Evolutionary conservation across 2,113 vertebrate genomes (phyloP), one percentile per base, ranked within the genome.

Genomic region (Muscicapa adusta): DNA sequence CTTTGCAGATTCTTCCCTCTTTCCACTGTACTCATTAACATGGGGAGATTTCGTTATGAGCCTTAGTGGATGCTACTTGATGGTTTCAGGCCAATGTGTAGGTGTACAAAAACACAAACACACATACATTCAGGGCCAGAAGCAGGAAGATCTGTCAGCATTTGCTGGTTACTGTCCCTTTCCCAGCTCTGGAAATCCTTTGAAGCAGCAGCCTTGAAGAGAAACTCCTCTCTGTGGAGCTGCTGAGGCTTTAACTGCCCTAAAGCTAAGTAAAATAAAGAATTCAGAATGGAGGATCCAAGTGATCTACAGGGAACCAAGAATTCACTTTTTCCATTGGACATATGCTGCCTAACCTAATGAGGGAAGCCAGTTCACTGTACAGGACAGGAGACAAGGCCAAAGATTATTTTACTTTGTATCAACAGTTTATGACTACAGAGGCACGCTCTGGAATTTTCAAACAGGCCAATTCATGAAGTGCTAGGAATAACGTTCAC

Each of bases 151-250:
- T 96, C 94, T 95, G 80, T 96, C 92, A 95, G 93, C 62, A 77
- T 94, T 92, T 91, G 73, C 88, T 86, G 90, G 89, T 94, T 88
- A 93, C 82, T 96, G 86, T 96, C 91, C 93, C 93, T 89, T 95
- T 95, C 93, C 74, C 54, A 89, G 82, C 83, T 92, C 70, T 92
- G 66, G 89, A 96, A 97, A 96, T 79, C 95, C 82, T 97, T 96
- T 96, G 93, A 97, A 97, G 94, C 73, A 93, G 94, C 88, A 92
- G 92, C 90, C 95, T 95, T 93, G 82, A 94, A 96, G 80, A 96
- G 70, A 95, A 96, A 91, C 88, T 96, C 90, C 92, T 95, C 94
- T 95, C 89, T 91, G 79, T 71, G 77, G 90, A 94, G 78, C 80
- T 85, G 79, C 91, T 94, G 91, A 89, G 91, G 95, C 88, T 96